A percentile compares a stretch with the other conserved stretches of the same genome.
These are phyloP conservation scores for Elaeidobius kamerunicus DNA, from an alignment of 2,888 invertebrate species.

Conservation along the genomic window DNA sequence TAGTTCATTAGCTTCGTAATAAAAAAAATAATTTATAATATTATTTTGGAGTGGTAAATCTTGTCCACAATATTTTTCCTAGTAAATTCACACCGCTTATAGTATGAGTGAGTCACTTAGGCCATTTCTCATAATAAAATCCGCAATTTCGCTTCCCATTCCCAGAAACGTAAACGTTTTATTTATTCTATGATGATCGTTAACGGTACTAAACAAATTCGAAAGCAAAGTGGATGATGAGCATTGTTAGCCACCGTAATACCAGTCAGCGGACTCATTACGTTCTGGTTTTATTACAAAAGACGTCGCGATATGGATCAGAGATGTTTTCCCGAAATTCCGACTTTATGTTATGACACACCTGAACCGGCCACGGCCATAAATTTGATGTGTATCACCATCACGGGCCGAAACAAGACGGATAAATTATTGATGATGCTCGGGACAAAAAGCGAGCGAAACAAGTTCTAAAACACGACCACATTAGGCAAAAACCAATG, in stretches of 20 bases:
- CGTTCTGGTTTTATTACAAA: constrained; percentile 37
- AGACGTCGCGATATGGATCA: constrained; percentile 21
- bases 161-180: background rate
- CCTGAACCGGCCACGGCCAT: constrained; percentile 34
- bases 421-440: constrained; percentile 46
- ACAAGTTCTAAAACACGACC: constrained; percentile 39
- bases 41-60: no score
- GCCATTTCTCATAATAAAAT: background rate
- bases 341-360: constrained; percentile 23
- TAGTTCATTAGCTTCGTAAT: no score
- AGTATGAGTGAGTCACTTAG: background rate
- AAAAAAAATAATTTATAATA: no score
- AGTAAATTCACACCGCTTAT: background rate
- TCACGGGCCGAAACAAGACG: constrained; percentile 46
- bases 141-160: background rate
- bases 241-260: constrained; percentile 36
- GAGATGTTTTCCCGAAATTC: constrained; percentile 28
- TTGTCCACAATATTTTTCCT: no score
- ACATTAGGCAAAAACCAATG: constrained; percentile 47
- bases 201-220: constrained; percentile 4
- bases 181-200: background rate
- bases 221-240: constrained; percentile 23
- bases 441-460: constrained; percentile 34
- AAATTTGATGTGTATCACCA: constrained; percentile 49
- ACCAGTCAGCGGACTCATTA: constrained; percentile 37